phyloP scores from a whole-genome alignment of 2,888 invertebrate species.

The Diplazon laetatorius region DNA sequence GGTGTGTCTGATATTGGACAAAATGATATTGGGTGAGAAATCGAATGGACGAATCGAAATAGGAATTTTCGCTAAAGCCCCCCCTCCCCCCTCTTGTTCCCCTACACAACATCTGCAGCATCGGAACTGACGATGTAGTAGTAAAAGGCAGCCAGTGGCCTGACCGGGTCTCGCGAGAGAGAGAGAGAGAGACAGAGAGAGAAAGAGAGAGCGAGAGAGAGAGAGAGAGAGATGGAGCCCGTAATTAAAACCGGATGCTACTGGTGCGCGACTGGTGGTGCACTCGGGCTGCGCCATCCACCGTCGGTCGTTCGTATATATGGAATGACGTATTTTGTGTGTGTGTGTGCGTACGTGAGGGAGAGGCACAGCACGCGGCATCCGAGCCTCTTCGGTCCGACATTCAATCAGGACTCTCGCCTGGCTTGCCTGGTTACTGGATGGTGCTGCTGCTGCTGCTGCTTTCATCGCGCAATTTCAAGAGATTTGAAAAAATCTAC shows the following conservation, averaged over 20 bases:
- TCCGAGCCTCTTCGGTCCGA: conserved; percentile 43
- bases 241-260: conserved; percentile 60
- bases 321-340: neutral
- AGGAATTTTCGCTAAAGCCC: conserved; percentile 8
- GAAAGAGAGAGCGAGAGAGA: too few relatives aligned
- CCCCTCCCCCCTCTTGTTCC: too few relatives aligned
- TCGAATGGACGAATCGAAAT: conserved; percentile 10
- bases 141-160: conserved; percentile 40
- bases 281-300: neutral
- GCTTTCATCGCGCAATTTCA: conserved; percentile 41
- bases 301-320: neutral
- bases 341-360: conserved; percentile 9
- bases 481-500: conserved; percentile 44
- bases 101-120: conserved; percentile 41
- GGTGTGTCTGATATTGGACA: neutral
- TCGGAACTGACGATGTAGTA: conserved; percentile 1
- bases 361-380: conserved; percentile 15
- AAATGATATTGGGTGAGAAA: conserved; percentile 40
- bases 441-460: conserved; percentile 40
- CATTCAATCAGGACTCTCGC: conserved; percentile 56
- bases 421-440: conserved; percentile 31
- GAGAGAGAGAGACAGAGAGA: too few relatives aligned
- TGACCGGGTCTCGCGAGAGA: conserved; percentile 39
- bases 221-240: too few relatives aligned
- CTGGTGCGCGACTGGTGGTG: conserved; percentile 1